Base-by-base conservation (phyloP, 1,140 invertebrate species). In the Phthorimaea operculella region DNA sequence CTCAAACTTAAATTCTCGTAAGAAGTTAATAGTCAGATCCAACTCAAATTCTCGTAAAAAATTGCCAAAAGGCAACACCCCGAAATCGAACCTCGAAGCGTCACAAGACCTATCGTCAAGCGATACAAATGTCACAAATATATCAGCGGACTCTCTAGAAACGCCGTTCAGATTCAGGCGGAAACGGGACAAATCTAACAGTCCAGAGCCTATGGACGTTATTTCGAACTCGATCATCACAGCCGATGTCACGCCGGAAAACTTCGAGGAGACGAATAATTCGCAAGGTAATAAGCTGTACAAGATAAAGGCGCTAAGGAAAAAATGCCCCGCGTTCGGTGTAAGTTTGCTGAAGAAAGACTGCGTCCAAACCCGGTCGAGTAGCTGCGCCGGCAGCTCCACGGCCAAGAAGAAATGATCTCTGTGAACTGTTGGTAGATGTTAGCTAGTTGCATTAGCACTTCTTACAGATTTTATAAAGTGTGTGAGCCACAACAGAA, bases 331-430 rank as follows among this genome's bases (percentile, higher is more conserved):
- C 0, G 69, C 78, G 9, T 79, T 85, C 33, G 82, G 79, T 0
- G 74, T 79, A 0, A 76, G 76, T 60, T 55, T 81, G 44, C 44
- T 79, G 6, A 86, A 86, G 59, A 85, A 86, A 59, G 85, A 86
- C 10, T 75, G 80, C 49, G 66, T 84, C 7, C 79, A 82, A 55
- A 80, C 79, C 1, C 69, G 78, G 36, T 80, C 82, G 60, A 83
- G 75, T 76, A 80, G 71, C 68, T 74, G 76, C 47, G 76, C 77
- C 7, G 75, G 76, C 52, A 76, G 68, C 55, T 78, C 81, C 18
- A 81, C 75, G 6, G 79, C 80, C 5, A 85, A 85, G 54, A 85
- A 85, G 67, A 85, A 85, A 82, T 85, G 79, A 85, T 85, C 70
- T 70, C 59, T 57, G 63, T 58, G 58, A 61, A 70, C 51, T 60